Conservation (phyloP, 2,113 vertebrate species). For the Carollia perspicillata region DNA sequence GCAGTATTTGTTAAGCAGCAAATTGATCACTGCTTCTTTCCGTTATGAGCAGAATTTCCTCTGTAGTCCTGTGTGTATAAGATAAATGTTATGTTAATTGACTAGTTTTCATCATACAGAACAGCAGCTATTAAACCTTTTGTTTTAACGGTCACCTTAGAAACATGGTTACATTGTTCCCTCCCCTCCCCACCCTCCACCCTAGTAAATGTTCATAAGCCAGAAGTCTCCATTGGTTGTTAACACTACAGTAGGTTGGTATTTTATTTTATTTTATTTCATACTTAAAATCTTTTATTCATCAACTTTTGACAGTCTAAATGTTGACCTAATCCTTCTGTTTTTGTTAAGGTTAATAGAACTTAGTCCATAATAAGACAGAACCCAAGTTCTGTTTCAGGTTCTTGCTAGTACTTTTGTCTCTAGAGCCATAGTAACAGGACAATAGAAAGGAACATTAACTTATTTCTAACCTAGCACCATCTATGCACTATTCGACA, state of each 20-base stretch:
- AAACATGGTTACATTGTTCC: background rate
- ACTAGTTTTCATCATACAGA: background rate
- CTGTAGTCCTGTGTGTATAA: background rate
- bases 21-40: background rate
- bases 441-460: background rate
- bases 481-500: background rate
- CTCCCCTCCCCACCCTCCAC: no score
- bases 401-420: conserved; percentile 82
- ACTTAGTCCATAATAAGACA: conserved; percentile 76
- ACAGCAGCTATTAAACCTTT: background rate
- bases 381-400: conserved; percentile 88
- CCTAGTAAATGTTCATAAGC: background rate
- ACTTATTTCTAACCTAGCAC: background rate
- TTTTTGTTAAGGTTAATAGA: conserved; percentile 53
- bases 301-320: background rate
- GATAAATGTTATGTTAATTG: background rate
- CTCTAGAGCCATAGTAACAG: conserved; percentile 77
- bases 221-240: background rate
- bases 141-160: background rate
- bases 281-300: background rate
- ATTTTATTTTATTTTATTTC: background rate
- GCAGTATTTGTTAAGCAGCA: background rate
- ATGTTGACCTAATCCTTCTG: background rate
- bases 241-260: background rate
- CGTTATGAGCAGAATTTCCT: background rate